Evolutionary conservation across 2,113 vertebrate genomes (phyloP), one percentile per base, ranked within the genome.

Genomic region (Ibidorhyncha struthersii): DNA sequence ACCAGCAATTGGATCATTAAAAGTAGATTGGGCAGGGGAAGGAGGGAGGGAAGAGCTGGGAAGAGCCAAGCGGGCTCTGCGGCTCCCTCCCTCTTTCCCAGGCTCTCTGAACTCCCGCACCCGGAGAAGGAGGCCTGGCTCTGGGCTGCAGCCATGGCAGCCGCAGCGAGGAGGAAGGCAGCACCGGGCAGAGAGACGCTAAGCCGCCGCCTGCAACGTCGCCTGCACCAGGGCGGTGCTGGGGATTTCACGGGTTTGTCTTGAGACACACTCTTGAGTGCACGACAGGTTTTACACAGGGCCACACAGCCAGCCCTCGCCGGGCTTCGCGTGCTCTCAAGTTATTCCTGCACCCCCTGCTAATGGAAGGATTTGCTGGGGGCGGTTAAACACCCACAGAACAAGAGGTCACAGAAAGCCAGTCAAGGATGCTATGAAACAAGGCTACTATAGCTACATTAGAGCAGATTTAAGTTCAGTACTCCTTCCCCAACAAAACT

Each of bases 1-100:
- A 88, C 78, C 62, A 29, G 95, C 87, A 79, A 47, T 25, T 34
- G 80, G 84, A 86, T 76, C 92, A n/a, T 83, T 53, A 61, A 82
- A 65, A 82, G 95, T 27, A 61, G 70, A 55, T n/a, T 18, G 50
- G 74, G 72, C 56, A 73, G 80, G 65, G 61, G 83, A 91, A 93
- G 91, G 80, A 93, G 76, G 91, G 71, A 82, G 82, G 77, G 81
- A 47, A 83, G 82, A 77, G 79, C 63, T 26, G 41, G 83, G 77
- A 77, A 86, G 82, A 86, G 92, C 87, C 79, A 43, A 89, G 67
- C 1, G 56, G 88, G 78, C 77, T 89, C 66, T 12, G 62, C 56
- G 74, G 80, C 84, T 90, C 73, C 85, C 58, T 80, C 81, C 82
- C 83, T 84, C 94, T 85, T 82, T 94, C 94, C 90, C 92, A 95